A percentile compares a stretch with the other conserved stretches of the same genome.
phyloP scores from a whole-genome alignment of 1,140 invertebrate species.

The Cherax quadricarinatus region DNA sequence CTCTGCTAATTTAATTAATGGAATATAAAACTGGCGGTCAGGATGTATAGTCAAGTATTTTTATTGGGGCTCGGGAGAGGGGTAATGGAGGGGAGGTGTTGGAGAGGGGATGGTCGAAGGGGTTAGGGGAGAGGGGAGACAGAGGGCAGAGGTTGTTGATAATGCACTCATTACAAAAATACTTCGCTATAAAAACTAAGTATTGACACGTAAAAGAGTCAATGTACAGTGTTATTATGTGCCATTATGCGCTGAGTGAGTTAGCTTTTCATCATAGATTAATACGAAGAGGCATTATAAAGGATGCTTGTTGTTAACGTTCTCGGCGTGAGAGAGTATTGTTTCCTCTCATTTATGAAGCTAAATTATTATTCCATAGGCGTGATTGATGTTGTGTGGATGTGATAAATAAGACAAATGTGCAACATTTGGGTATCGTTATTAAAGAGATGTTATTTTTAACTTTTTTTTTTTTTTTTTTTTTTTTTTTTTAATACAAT shows the following conservation, averaged over 20 bases:
- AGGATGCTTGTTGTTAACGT: too few relatives aligned
- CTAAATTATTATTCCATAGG: too few relatives aligned
- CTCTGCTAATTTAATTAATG: conserved; percentile 64
- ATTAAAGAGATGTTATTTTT: too few relatives aligned
- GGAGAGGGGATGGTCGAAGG: neutral
- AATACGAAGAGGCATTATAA: too few relatives aligned
- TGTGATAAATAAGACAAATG: too few relatives aligned
- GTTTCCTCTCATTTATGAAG: too few relatives aligned
- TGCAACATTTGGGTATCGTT: too few relatives aligned
- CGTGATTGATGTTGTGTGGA: too few relatives aligned
- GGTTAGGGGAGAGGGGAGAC: neutral
- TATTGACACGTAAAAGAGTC: neutral
- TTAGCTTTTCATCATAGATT: too few relatives aligned
- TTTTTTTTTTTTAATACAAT: too few relatives aligned
- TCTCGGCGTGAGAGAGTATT: too few relatives aligned
- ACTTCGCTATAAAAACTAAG: neutral
- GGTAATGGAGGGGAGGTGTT: neutral
- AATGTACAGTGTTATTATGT: neutral
- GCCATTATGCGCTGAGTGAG: neutral
- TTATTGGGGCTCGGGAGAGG: conserved; percentile 1
- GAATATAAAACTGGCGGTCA: conserved; percentile 54
- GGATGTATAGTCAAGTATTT: conserved; percentile 52
- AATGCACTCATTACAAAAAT: conserved; percentile 14
- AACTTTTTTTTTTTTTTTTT: too few relatives aligned
- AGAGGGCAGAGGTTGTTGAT: conserved; percentile 5